These are phyloP conservation scores for Sinocyclocheilus anshuiensis DNA, from an alignment of 2,113 vertebrate genomes.

Conservation along the genomic window DNA sequence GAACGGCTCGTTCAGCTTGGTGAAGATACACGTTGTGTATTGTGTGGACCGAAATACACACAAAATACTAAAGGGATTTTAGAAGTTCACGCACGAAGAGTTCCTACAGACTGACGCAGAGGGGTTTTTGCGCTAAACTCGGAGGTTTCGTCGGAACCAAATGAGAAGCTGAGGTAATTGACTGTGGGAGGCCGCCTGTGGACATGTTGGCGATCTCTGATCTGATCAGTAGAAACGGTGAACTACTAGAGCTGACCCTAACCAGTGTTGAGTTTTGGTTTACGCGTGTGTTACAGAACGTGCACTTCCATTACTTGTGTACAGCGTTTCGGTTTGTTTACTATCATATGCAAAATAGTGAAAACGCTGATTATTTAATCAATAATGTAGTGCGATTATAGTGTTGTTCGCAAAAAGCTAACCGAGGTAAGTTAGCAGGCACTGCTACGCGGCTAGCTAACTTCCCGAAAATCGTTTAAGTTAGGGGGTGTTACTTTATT, in stretches of 20 bases:
- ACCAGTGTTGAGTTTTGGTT: neutral
- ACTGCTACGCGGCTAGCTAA: neutral
- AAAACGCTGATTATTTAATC: neutral
- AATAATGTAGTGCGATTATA: neutral
- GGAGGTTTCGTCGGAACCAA: slow-evolving; percentile 24
- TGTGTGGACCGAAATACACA: neutral
- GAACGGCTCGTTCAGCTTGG: neutral
- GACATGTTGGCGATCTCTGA: no score
- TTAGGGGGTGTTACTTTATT: neutral
- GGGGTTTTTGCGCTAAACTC: neutral
- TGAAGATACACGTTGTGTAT: neutral
- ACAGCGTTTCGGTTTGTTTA: neutral
- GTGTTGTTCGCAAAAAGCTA: slow-evolving; percentile 1
- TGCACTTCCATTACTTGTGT: neutral
- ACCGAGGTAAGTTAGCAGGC: neutral
- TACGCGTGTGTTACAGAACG: no score
- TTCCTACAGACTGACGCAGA: neutral
- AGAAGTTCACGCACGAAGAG: neutral
- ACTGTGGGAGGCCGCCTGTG: neutral
- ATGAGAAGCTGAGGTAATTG: slow-evolving; percentile 56
- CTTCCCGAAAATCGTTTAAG: neutral
- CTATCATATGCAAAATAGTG: neutral
- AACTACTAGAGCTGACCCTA: neutral
- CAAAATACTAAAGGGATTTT: neutral
- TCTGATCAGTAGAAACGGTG: neutral